A percentile compares a stretch with the other conserved stretches of the same genome.
phyloP scores from a whole-genome alignment of 2,113 vertebrate genomes.

The Brachyhypopomus occidentalis region DNA sequence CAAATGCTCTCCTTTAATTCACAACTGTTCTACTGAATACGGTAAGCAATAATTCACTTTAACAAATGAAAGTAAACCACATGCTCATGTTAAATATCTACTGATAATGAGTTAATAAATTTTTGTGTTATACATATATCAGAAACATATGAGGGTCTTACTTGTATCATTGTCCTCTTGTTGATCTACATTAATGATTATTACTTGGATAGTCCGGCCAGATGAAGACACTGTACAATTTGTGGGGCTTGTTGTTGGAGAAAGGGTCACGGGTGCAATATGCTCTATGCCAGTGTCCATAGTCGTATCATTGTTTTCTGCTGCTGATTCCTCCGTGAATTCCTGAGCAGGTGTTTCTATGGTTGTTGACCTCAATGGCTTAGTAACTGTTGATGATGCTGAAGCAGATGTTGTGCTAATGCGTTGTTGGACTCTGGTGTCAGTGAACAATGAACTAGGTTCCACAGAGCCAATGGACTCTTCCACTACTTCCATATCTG shows the following conservation, averaged over 20 bases:
- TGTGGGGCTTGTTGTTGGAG: slow-evolving; percentile 47
- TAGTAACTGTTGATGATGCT: neutral
- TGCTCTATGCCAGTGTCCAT: slow-evolving; percentile 66
- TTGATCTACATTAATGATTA: slow-evolving; percentile 75
- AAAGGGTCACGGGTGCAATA: slow-evolving; percentile 66
- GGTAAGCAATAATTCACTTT: neutral
- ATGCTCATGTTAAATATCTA: neutral
- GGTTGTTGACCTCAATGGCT: neutral
- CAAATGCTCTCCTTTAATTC: neutral
- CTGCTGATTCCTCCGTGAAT: slow-evolving; percentile 61
- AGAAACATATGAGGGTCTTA: neutral
- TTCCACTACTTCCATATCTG: slow-evolving; percentile 5
- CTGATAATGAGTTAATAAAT: neutral
- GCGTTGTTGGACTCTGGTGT: slow-evolving; percentile 34
- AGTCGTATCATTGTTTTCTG: slow-evolving; percentile 58
- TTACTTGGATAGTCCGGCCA: slow-evolving; percentile 66
- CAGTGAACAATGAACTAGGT: slow-evolving; percentile 38
- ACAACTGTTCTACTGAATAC: neutral
- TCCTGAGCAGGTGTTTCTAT: slow-evolving; percentile 56
- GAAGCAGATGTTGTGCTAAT: neutral
- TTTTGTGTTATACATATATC: neutral
- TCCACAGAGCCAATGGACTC: neutral
- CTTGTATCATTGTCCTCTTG: slow-evolving; percentile 43
- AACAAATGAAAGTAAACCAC: neutral
- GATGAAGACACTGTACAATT: slow-evolving; percentile 32